These are phyloP conservation scores for Margarornis squamiger DNA, from an alignment of 2,797 vertebrate genomes.

Conservation along the genomic window DNA sequence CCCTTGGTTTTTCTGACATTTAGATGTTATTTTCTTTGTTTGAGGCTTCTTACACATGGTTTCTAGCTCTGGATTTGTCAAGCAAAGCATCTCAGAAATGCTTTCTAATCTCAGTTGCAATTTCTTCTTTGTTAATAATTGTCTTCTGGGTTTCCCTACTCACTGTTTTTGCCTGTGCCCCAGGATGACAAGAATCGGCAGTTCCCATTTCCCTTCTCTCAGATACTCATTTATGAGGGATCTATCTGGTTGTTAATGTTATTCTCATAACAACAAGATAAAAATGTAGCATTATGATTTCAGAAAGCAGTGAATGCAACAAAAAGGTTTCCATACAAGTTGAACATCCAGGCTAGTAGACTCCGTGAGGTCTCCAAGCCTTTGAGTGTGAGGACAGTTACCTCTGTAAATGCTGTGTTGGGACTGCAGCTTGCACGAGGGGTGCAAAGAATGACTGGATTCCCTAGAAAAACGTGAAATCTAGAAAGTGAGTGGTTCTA, in stretches of 20 bases:
- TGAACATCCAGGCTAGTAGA: background rate
- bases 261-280: background rate
- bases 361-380: accelerated
- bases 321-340: background rate
- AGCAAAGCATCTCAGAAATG: background rate
- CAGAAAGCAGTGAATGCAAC: background rate
- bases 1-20: slow-evolving; percentile 15
- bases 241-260: background rate
- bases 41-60: background rate
- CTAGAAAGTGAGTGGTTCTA: background rate
- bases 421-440: background rate
- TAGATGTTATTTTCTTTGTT: slow-evolving; percentile 12
- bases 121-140: background rate
- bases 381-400: background rate
- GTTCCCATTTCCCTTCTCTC: background rate
- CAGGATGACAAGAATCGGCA: background rate
- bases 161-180: background rate
- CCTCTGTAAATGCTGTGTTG: background rate
- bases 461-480: background rate
- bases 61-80: background rate
- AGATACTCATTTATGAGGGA: background rate
- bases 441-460: background rate
- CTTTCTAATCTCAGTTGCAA: background rate
- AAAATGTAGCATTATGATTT: background rate
- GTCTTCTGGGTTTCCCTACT: background rate